Evolutionary conservation across 2,113 vertebrate genomes (phyloP), one percentile per base, ranked within the genome.

Genomic region (Leptobrachium leishanense): DNA sequence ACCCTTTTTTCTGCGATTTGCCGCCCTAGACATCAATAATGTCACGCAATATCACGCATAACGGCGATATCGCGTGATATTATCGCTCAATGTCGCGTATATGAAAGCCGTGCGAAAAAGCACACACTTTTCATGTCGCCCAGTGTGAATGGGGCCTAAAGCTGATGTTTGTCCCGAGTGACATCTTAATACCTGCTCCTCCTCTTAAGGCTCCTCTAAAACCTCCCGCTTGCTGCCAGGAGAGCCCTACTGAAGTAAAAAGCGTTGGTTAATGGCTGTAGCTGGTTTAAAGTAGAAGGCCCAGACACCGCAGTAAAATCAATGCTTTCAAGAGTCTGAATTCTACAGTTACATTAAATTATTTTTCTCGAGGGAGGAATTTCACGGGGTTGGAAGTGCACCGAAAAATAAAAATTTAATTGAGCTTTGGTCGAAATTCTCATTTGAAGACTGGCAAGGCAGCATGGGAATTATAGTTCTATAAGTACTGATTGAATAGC

Each of bases 281-380:
- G 12, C 39, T 43, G 43, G 55, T 64, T 70, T 53, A 13, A 40
- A 70, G 68, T 31, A 71, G 76, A 55, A 46, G 76, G 59, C 44
- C 64, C 57, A 65, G 43, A 79, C 20, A 72, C 68, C 54, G 50
- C 76, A 59, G 44, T 15, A 65, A 77, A 72, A 71, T 77, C 68
- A 46, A 40, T 65, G 76, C 8, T 72, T 59, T 72, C 68, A n/a
- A 9, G 68, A 72, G 68, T 31, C 39, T 71, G 11, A 13, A 69
- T 72, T 64, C 54, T 78, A 72, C 42, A 55, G 68, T 50, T 53
- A 11, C 59, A 54, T 53, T 65, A 43, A 50, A 5, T 55, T 31
- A 79, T 71, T 54, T 65, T 40, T 71, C 76, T 72, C 59, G 5
- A 62, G 42, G 55, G 76, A 65, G 68, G 44, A n/a, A 50, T 78